These are phyloP conservation scores for Catamblyrhynchus diadema DNA, from an alignment of 2,797 vertebrate species.

Conservation along the genomic window DNA sequence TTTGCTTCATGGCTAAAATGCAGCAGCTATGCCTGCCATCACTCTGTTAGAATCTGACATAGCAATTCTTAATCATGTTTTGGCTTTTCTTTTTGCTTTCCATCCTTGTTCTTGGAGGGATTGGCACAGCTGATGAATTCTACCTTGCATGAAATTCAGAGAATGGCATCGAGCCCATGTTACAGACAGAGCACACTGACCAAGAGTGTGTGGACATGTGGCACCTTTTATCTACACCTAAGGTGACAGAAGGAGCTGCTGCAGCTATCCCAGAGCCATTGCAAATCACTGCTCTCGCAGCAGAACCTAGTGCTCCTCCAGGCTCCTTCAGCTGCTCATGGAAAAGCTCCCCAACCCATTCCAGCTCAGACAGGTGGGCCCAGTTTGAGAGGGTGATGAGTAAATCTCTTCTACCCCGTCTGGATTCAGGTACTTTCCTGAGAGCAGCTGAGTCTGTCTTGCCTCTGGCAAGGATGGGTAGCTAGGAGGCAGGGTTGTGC, in stretches of 20 bases:
- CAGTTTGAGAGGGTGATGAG: not conserved
- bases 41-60: not conserved
- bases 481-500: not conserved
- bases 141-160: not conserved
- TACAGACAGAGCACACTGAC: not conserved
- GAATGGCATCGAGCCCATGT: not conserved
- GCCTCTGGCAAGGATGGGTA: not conserved
- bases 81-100: not conserved
- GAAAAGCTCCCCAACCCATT: not conserved
- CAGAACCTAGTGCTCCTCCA: not conserved
- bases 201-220: fast-evolving
- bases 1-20: not conserved
- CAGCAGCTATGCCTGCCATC: not conserved
- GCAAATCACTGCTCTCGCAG: not conserved
- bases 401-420: not conserved
- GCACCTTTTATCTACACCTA: not conserved
- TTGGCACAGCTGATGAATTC: not conserved
- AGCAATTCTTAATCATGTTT: not conserved
- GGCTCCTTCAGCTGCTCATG: not conserved
- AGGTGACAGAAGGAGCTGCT: not conserved
- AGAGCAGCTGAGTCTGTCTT: not conserved
- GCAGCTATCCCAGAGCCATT: fast-evolving
- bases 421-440: not conserved
- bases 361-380: not conserved
- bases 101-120: not conserved